Base-by-base conservation (phyloP, 2,113 vertebrate genomes). In the Prionailurus bengalensis region DNA sequence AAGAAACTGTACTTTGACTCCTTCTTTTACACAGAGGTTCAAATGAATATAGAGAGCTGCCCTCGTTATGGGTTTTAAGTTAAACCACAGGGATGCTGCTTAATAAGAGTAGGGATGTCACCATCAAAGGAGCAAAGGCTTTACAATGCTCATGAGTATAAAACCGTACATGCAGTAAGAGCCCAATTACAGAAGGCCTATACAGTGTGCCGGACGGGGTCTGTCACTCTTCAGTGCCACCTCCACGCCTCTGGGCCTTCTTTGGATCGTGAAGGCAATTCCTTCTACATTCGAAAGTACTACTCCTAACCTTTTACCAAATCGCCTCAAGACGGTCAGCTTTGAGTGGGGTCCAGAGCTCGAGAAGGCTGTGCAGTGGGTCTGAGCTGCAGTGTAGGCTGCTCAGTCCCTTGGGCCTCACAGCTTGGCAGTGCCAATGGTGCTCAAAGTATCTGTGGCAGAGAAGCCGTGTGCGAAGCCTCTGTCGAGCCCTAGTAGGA, bases 61-160 rank as follows among this genome's bases (percentile, higher is more conserved):
- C 61, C 17, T 71, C 58, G 55, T 45, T 36, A 36, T 10, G 45
- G 85, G 70, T 76, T 89, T 63, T 29, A 90, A 53, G 73, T 74
- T 90, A 90, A 95, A 74, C 73, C 85, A 55, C 73, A 86, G 80
- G 73, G 73, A 68, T 55, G n/a, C 36, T 27, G 48, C 97, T 89
- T 68, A 74, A 53, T 92, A 63, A 93, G 73, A 74, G 51, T 11
- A 53, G 66, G 51, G 39, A 19, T 15, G 33, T 65, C 16, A 51
- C 27, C 85, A 55, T 33, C 81, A 53, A 70, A 90, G 74, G 14
- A 68, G n/a, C 27, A 27, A 58, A 89, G 79, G 48, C 80, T 95
- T 82, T 65, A 7, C 39, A 13, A 33, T 4, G 80, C 58, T 81
- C 71, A 4, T 0, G 10, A 53, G 58, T 27, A 63, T 29, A 45